Evolutionary conservation across 2,888 invertebrate species (phyloP).

Genomic region (Watsonalla cultraria): DNA sequence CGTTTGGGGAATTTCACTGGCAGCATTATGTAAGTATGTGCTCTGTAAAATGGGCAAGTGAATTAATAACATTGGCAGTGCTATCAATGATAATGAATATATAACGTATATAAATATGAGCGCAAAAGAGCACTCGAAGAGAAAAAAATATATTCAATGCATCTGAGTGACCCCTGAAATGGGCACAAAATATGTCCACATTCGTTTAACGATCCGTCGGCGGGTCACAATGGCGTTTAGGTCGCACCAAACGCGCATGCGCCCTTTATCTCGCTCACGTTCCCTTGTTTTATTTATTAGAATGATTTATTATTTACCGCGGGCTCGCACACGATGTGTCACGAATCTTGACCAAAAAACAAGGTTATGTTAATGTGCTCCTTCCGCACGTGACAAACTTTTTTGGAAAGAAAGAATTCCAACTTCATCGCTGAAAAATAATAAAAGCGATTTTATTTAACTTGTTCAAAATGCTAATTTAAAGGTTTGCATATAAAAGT

Average conservation of each 20-base stretch:
- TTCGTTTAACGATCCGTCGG: slow-evolving; percentile 72
- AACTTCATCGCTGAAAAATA: slow-evolving; percentile 2
- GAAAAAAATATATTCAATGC: slow-evolving; percentile 1
- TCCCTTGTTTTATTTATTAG: slow-evolving; percentile 78
- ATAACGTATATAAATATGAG: too few relatives aligned
- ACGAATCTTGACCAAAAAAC: slow-evolving; percentile 73
- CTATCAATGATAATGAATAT: too few relatives aligned
- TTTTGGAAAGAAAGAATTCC: slow-evolving; percentile 19
- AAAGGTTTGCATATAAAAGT: too few relatives aligned
- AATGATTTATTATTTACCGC: slow-evolving; percentile 77
- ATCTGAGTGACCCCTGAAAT: slow-evolving; percentile 42
- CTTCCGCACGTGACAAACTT: slow-evolving; percentile 63
- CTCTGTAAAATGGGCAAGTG: too few relatives aligned
- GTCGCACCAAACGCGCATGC: slow-evolving; percentile 75
- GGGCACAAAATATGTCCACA: slow-evolving; percentile 69
- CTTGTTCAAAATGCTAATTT: slow-evolving; percentile 11
- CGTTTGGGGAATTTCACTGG: too few relatives aligned
- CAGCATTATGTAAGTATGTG: too few relatives aligned
- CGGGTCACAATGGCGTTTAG: slow-evolving; percentile 65
- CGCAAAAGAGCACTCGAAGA: too few relatives aligned
- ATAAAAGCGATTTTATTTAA: slow-evolving; percentile 34
- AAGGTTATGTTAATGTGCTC: slow-evolving; percentile 68
- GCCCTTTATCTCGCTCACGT: slow-evolving; percentile 74
- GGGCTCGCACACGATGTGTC: slow-evolving; percentile 75
- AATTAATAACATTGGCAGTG: too few relatives aligned